phyloP scores from a whole-genome alignment of 2,113 vertebrate genomes.

The Coregonus clupeaformis region DNA sequence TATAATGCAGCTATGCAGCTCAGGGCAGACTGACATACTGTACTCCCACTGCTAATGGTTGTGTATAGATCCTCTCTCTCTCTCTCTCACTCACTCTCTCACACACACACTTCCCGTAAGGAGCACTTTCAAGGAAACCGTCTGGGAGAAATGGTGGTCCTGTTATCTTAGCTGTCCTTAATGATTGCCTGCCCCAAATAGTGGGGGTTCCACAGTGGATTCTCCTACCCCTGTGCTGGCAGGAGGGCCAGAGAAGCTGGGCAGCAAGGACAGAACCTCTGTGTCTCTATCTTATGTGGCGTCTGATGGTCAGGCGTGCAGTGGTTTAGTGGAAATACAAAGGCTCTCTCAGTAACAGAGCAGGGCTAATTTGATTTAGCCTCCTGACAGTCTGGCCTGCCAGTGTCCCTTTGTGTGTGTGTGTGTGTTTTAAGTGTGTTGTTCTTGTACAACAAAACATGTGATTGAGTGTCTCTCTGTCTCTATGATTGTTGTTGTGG shows the following conservation, averaged over 20 bases:
- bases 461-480: conserved; percentile 7
- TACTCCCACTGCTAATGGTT: conserved; percentile 49
- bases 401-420: conserved; percentile 19
- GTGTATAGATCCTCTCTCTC: conserved; percentile 48
- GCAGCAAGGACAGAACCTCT: background rate
- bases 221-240: background rate
- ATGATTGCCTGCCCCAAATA: background rate
- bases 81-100: background rate
- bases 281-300: conserved; percentile 26
- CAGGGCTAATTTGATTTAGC: conserved; percentile 61
- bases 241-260: background rate
- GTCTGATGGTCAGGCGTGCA: conserved; percentile 29
- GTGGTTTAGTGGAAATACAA: conserved; percentile 54
- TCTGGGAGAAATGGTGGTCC: background rate
- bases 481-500: conserved; percentile 13
- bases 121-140: background rate
- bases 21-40: conserved; percentile 2
- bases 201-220: background rate
- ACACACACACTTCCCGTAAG: background rate
- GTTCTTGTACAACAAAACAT: conserved; percentile 29
- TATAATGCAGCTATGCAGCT: conserved; percentile 20
- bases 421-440: conserved; percentile 17
- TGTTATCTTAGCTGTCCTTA: background rate
- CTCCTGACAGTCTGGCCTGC: conserved; percentile 46
- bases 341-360: conserved; percentile 54